Conservation (phyloP, 2,797 vertebrate genomes). For the Esox masquinongy region DNA sequence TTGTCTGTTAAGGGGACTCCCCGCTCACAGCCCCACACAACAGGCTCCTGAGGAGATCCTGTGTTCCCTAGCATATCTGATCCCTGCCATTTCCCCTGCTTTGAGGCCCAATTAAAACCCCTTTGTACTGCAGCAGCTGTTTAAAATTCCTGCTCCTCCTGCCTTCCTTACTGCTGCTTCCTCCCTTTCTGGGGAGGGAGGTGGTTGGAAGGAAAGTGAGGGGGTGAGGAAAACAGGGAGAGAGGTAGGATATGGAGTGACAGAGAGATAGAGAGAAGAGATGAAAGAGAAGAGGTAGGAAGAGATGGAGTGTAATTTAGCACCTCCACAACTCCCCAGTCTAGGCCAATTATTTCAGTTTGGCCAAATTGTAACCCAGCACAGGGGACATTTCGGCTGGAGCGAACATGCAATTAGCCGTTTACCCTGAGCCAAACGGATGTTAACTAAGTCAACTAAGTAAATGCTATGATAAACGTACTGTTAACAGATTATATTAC, state of each 20-base stretch:
- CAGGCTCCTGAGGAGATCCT: slow-evolving; percentile 18
- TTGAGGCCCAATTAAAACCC: slow-evolving; percentile 60
- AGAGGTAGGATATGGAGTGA: neutral
- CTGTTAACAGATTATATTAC: no score
- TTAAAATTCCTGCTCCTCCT: slow-evolving; percentile 34
- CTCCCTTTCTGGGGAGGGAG: slow-evolving; percentile 26
- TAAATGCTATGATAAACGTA: slow-evolving; percentile 54
- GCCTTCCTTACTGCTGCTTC: slow-evolving; percentile 38
- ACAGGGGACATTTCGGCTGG: slow-evolving; percentile 42
- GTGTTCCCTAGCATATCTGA: slow-evolving; percentile 25
- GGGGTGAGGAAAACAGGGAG: neutral
- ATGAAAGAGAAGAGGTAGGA: neutral
- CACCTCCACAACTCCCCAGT: slow-evolving; percentile 51
- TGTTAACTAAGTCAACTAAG: slow-evolving; percentile 59
- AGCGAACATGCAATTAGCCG: slow-evolving; percentile 57
- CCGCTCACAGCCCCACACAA: slow-evolving; percentile 18
- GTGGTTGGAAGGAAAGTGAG: neutral
- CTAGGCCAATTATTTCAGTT: slow-evolving; percentile 68
- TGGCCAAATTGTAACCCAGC: slow-evolving; percentile 53
- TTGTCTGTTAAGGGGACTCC: slow-evolving; percentile 32
- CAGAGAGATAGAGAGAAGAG: neutral
- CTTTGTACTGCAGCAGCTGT: slow-evolving; percentile 48
- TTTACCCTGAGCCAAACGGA: slow-evolving; percentile 43
- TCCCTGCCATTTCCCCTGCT: slow-evolving; percentile 36
- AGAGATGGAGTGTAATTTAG: slow-evolving; percentile 46